These are phyloP conservation scores for Rhabdornis inornatus DNA, from an alignment of 2,113 vertebrate genomes.

Conservation along the genomic window DNA sequence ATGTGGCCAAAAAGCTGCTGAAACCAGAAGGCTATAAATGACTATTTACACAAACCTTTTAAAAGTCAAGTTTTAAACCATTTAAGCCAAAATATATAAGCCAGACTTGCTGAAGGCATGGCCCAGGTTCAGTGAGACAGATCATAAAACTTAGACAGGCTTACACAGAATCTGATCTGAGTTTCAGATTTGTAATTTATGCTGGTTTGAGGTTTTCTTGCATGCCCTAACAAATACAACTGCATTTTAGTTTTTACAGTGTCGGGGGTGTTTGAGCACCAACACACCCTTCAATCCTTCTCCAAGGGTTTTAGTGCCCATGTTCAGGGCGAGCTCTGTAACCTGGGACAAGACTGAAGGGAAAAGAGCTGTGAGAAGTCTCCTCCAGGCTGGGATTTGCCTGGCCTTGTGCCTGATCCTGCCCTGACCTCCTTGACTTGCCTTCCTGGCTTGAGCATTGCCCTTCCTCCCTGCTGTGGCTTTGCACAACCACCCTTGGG, in stretches of 20 bases:
- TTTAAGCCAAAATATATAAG: neutral
- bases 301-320: rapidly evolving
- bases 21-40: neutral
- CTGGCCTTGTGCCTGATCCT: neutral
- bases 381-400: neutral
- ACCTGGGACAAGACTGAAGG: neutral
- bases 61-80: neutral
- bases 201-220: neutral
- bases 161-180: neutral
- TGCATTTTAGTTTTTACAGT: neutral
- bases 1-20: neutral
- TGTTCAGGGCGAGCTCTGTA: neutral
- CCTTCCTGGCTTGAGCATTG: neutral
- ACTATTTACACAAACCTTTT: neutral
- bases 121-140: neutral
- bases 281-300: neutral
- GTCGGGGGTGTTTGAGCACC: neutral
- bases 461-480: too few relatives aligned
- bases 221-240: neutral
- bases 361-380: neutral
- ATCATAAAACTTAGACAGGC: neutral
- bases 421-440: neutral
- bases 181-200: neutral
- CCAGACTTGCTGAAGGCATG: neutral
- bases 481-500: rapidly evolving